These are phyloP conservation scores for Drosophila niveifrons DNA, from an alignment of 2,888 invertebrate species.

Conservation along the genomic window DNA sequence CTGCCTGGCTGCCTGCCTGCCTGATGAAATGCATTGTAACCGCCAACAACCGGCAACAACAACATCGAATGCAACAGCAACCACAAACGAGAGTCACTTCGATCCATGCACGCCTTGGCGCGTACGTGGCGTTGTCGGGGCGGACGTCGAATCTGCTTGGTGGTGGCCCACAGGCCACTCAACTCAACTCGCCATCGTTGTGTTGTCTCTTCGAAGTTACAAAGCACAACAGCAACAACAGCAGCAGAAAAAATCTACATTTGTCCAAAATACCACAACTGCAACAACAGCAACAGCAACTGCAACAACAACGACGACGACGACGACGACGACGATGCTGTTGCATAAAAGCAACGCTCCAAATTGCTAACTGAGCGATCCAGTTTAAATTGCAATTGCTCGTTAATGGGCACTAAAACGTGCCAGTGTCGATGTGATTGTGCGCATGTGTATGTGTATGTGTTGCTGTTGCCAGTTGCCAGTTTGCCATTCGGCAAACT, in stretches of 20 bases:
- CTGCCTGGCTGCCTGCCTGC: conserved; percentile 63
- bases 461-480: conserved; percentile 16
- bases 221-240: conserved; percentile 1
- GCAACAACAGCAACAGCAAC: conserved; percentile 40
- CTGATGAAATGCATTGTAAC: conserved; percentile 76
- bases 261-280: conserved; percentile 78
- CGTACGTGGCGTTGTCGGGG: conserved; percentile 77
- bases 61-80: conserved; percentile 31
- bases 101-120: conserved; percentile 69
- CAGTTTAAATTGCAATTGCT: conserved; percentile 85
- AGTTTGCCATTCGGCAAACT: conserved; percentile 24
- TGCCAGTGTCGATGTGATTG: conserved; percentile 69
- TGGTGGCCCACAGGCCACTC: conserved; percentile 72
- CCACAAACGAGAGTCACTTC: conserved; percentile 26
- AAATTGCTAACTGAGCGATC: conserved; percentile 83
- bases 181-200: conserved; percentile 65
- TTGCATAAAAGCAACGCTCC: conserved; percentile 82
- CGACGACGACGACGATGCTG: conserved; percentile 47
- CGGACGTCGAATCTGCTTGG: conserved; percentile 68
- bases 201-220: conserved; percentile 35
- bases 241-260: conserved; percentile 68
- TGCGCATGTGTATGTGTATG: conserved; percentile 5
- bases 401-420: conserved; percentile 85
- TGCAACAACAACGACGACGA: conserved; percentile 27
- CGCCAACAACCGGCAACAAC: conserved; percentile 38